Base-by-base conservation (phyloP, 2,888 invertebrate species). In the Ctenicera cuprea region DNA sequence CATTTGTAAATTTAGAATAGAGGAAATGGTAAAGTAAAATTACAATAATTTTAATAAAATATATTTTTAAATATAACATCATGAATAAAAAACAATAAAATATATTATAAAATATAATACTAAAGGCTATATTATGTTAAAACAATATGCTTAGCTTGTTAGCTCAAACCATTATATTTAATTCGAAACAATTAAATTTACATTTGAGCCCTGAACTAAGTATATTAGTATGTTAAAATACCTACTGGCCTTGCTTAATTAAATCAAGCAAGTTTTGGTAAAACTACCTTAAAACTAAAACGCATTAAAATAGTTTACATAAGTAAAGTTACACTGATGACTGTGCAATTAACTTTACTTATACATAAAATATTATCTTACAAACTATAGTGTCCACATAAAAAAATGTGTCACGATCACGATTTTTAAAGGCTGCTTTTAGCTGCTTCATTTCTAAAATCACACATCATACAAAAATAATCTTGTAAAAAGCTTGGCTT, bases 21-120 rank as follows among this genome's bases (percentile, higher is more conserved):
- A n/a, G n/a, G n/a, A n/a, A n/a, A n/a, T n/a, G n/a, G n/a, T n/a
- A n/a, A n/a, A n/a, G n/a, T n/a, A n/a, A n/a, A n/a, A n/a, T n/a
- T n/a, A n/a, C 3, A 26, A 18, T 48, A 48, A 48, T 48, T 77
- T 79, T 78, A 79, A 86, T 86, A 86, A 86, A 85, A 85, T 85
- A 86, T 85, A 86, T 86, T 85, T 86, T 85, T 83, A 85, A 85
- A 85, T 85, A 81, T 85, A 85, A 85, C 85, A 85, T 83, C 81
- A 80, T 82, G 81, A 80, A 85, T 85, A 84, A 83, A 84, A 86
- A 72, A 74, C 71, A 71, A 69, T 65, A 73, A 72, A 65, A 54
- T 70, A 59, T 70, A 69, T 73, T 76, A 75, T 66, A 77, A 77
- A 77, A 78, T 78, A 78, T 74, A 78, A 77, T 77, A 76, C 74